Percentiles rank a stretch among this genome's conserved stretches.
phyloP scores from a whole-genome alignment of 2,888 invertebrate species.

The Seira sanloemensis region DNA sequence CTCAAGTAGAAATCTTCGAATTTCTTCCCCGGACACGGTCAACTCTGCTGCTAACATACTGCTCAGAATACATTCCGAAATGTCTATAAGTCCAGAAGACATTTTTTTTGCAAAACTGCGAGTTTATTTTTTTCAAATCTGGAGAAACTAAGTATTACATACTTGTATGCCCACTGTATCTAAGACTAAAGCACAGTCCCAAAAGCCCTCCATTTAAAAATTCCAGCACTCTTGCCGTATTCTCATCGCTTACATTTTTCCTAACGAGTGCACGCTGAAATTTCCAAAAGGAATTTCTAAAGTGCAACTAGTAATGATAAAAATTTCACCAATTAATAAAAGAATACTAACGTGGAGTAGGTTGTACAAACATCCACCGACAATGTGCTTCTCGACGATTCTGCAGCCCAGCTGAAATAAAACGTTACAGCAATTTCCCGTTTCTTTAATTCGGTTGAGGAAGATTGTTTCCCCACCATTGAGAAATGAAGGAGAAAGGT shows the following conservation, averaged over 20 bases:
- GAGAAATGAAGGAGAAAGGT: constrained; percentile 23
- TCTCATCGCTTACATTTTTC: no score
- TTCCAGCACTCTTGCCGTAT: no score
- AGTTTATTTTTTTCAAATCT: no score
- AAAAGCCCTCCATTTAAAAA: constrained; percentile 14
- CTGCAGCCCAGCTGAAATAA: neutral
- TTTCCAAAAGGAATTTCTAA: no score
- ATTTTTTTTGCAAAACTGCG: no score
- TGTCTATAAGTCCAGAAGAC: no score
- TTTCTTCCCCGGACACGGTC: neutral
- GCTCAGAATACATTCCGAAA: constrained; percentile 1
- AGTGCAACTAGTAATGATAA: no score
- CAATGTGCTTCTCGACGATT: constrained; percentile 31
- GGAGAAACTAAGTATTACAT: neutral
- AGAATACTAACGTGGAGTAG: no score
- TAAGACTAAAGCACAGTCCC: constrained; percentile 17
- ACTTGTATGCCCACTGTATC: neutral
- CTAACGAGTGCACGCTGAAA: no score
- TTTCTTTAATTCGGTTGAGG: constrained; percentile 37
- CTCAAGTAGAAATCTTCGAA: neutral
- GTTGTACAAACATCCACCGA: constrained; percentile 9
- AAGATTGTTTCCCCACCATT: constrained; percentile 27
- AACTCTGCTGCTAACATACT: neutral
- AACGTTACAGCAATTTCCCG: constrained; percentile 2
- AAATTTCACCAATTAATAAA: no score